Base-by-base conservation (phyloP, 2,888 invertebrate species). In the Globia sparganii region DNA sequence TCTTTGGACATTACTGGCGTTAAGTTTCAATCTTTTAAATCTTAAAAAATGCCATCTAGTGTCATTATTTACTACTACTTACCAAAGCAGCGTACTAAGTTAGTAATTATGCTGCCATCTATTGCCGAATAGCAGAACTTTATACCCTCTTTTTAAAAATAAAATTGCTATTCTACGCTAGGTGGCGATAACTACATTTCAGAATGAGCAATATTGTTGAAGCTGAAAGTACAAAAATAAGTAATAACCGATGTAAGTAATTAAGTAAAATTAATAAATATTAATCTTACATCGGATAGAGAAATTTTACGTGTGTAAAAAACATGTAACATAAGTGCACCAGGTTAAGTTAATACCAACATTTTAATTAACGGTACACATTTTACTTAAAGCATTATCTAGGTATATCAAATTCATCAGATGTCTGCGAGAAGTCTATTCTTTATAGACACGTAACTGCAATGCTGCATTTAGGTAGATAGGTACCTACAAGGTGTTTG, bases 91-190 rank as follows among this genome's bases (percentile, higher is more conserved):
- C 31, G 0, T 2, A 11, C 11, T 4, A 13, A 25, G 2, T 46
- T 15, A 58, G 25, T 34, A 34, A 13, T 49, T 15, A 37, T 13
- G 0, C 67, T 72, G 89, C 79, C 80, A 87, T 79, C 90, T 92
- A 84, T 75, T 70, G 79, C 4, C 21, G 15, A 89, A 75, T 89
- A 87, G 88, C 11, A 31, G 2, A 49, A 64, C 4, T 28, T 9
- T 1, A 6, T 2, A 11, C 2, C 4, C 11, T 25, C 13, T 8
- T 31, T 49, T 21, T 34, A 4, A 56, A 53, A 56, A 9, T 78
- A 69, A 37, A 77, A 80, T 59, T 46, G 31, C 94, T 92, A 92
- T 82, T 92, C 82, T 56, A 67, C 83, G 78, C 85, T 64, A 94
- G 94, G 89, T 93, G 91, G 87, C 91, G 56, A 40, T 82, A 13